Percentiles rank a stretch among this genome's conserved stretches.
Conservation (phyloP, 2,797 vertebrate genomes). For the Pachyuromys duprasi region DNA sequence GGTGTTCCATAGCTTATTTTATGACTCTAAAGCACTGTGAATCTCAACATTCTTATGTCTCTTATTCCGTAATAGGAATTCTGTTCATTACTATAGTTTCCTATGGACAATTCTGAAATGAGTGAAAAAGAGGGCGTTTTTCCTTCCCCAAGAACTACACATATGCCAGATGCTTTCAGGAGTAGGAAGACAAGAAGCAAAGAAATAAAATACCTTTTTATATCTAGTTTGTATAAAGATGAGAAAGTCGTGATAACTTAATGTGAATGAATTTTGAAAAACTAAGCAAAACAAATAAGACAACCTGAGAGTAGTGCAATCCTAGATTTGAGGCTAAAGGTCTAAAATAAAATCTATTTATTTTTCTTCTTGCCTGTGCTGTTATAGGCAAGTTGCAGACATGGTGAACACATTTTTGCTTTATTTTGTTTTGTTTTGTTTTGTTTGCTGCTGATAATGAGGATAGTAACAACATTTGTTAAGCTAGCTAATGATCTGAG, state of each 20-base stretch:
- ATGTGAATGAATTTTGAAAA: not conserved
- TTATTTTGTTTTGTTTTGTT: too few relatives aligned
- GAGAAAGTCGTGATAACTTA: not conserved
- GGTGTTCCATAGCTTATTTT: not conserved
- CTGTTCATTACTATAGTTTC: not conserved
- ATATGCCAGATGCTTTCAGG: not conserved
- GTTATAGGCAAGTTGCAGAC: not conserved
- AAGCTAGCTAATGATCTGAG: not conserved
- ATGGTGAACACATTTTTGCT: not conserved
- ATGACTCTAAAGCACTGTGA: not conserved
- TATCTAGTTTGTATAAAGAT: not conserved
- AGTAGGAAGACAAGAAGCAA: not conserved
- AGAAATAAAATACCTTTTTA: not conserved
- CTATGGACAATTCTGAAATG: not conserved
- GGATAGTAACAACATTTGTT: not conserved
- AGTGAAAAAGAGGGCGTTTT: not conserved
- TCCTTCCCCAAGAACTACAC: not conserved
- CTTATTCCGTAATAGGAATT: not conserved
- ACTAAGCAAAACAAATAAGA: not conserved
- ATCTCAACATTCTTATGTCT: not conserved
- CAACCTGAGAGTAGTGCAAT: not conserved
- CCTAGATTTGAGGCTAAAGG: not conserved
- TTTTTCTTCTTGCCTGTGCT: not conserved
- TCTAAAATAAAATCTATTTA: not conserved
- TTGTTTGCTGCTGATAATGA: not conserved